A percentile compares a stretch with the other conserved stretches of the same genome.
Evolutionary conservation across 1,140 invertebrate species (phyloP).

Genomic region (Calliopsis andreniformis): DNA sequence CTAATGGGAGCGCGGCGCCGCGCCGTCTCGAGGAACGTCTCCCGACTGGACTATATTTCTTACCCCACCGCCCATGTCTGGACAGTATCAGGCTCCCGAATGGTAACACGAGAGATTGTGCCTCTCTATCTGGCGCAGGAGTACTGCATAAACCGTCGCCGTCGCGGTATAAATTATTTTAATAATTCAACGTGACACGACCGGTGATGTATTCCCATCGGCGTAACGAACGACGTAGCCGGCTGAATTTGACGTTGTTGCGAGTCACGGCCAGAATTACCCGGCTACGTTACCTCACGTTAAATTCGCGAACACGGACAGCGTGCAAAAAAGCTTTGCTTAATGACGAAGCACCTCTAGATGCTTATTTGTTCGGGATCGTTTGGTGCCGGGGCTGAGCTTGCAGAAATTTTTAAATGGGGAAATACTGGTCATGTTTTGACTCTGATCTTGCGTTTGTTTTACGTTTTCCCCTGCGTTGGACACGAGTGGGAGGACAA

Average conservation of each 20-base stretch:
- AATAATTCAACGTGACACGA: constrained; percentile 56
- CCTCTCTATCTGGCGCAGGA: too few species aligned
- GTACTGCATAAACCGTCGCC: constrained; percentile 25
- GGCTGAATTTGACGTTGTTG: constrained; percentile 42
- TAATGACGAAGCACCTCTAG: constrained; percentile 9
- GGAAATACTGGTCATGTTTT: not conserved
- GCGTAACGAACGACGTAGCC: constrained; percentile 45
- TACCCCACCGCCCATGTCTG: constrained; percentile 31
- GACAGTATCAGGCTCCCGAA: constrained; percentile 40
- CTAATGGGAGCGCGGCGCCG: too few species aligned
- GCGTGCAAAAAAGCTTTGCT: constrained; percentile 15
- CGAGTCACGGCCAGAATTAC: constrained; percentile 45
- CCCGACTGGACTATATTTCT: constrained; percentile 35
- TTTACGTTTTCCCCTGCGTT: too few species aligned
- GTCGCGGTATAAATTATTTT: constrained; percentile 57
- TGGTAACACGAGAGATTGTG: not conserved
- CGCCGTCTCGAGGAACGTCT: not conserved
- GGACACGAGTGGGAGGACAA: too few species aligned
- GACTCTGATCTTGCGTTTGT: not conserved
- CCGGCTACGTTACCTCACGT: not conserved
- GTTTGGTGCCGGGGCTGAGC: not conserved
- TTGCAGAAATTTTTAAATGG: not conserved
- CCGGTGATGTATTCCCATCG: constrained; percentile 37
- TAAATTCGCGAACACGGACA: constrained; percentile 47
- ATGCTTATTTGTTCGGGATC: constrained; percentile 1